Conservation (phyloP, 1,140 invertebrate genomes). For the Orchesella cincta region DNA sequence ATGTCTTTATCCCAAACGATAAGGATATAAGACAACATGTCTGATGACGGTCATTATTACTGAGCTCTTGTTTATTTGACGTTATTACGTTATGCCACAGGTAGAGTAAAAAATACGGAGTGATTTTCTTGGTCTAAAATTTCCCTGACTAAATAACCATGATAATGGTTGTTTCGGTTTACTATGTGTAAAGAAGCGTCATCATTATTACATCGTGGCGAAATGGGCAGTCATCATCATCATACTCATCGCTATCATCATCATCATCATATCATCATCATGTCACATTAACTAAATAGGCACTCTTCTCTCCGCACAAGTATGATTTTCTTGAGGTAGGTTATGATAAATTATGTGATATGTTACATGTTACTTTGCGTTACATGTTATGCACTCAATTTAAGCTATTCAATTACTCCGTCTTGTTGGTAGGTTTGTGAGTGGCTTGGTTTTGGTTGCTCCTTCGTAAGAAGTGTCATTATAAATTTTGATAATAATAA, state of each 20-base stretch:
- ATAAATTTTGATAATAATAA: constrained; percentile 19
- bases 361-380: neutral
- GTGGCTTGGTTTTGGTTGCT: neutral
- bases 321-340: constrained; percentile 15
- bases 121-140: too few species aligned
- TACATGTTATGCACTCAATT: neutral
- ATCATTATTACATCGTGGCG: constrained; percentile 15
- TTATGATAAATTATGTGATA: neutral
- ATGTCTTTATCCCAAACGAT: too few species aligned
- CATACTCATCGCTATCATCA: too few species aligned
- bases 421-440: neutral
- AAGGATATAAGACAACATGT: too few species aligned
- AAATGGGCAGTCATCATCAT: constrained; percentile 22
- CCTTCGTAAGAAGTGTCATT: constrained; percentile 10
- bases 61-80: too few species aligned
- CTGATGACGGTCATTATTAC: too few species aligned
- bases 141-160: too few species aligned
- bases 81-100: too few species aligned
- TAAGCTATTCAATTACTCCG: neutral
- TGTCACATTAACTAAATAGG: constrained; percentile 6
- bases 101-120: too few species aligned
- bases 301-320: constrained; percentile 3
- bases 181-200: neutral
- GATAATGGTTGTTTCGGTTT: too few species aligned
- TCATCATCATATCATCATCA: constrained; percentile 27